Conservation (phyloP, 2,888 invertebrate species). For the Lithophane semibrunnea region DNA sequence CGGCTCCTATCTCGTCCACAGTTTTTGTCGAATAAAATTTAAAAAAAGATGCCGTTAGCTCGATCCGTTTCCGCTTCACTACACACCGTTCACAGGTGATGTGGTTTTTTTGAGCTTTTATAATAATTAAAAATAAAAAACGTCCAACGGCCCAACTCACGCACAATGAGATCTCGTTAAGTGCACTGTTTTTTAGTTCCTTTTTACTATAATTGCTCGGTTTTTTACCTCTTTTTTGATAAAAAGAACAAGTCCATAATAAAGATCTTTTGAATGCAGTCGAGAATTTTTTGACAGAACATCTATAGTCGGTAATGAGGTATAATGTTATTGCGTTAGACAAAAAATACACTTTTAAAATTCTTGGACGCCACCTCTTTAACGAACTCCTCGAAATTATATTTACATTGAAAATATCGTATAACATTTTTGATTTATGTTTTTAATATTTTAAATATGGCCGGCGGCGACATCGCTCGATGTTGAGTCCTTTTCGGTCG, state of each 20-base stretch:
- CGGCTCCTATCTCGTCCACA: slow-evolving; percentile 84
- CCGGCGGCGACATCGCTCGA: slow-evolving; percentile 81
- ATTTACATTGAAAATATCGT: slow-evolving; percentile 85
- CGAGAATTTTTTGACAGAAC: slow-evolving; percentile 64
- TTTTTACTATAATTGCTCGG: slow-evolving; percentile 76
- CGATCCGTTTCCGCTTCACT: slow-evolving; percentile 88
- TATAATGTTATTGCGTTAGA: slow-evolving; percentile 71
- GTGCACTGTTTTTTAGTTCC: slow-evolving; percentile 77
- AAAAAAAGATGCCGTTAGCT: slow-evolving; percentile 86
- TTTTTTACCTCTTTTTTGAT: slow-evolving; percentile 67
- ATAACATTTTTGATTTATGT: slow-evolving; percentile 87
- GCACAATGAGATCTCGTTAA: slow-evolving; percentile 85
- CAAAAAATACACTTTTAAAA: slow-evolving; percentile 69
- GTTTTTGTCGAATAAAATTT: slow-evolving; percentile 84
- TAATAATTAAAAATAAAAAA: slow-evolving; percentile 87
- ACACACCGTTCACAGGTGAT: slow-evolving; percentile 87
- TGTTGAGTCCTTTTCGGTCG: slow-evolving; percentile 78
- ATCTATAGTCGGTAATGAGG: slow-evolving; percentile 67
- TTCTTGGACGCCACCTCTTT: slow-evolving; percentile 66
- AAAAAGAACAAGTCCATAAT: slow-evolving; percentile 63
- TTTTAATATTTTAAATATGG: slow-evolving; percentile 88
- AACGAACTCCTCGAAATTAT: slow-evolving; percentile 78
- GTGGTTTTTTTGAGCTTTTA: slow-evolving; percentile 83
- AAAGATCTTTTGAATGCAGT: slow-evolving; percentile 64
- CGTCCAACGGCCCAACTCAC: slow-evolving; percentile 70